These are phyloP conservation scores for Zaprionus kolodkinae DNA, from an alignment of 1,140 invertebrate genomes.

Conservation along the genomic window DNA sequence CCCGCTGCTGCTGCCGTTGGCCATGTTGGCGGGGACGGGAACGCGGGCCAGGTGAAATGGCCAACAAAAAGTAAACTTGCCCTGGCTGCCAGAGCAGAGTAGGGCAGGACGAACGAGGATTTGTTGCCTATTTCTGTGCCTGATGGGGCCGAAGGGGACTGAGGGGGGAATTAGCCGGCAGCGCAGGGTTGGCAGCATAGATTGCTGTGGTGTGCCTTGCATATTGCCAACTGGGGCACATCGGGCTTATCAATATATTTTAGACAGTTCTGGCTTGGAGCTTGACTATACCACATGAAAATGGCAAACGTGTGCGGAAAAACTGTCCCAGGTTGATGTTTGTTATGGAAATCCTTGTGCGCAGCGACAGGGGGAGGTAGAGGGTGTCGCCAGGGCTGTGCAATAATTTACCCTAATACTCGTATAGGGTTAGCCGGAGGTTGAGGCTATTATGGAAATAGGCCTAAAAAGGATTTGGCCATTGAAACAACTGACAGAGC, in stretches of 20 bases:
- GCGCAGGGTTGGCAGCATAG: background rate
- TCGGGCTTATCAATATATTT: constrained; percentile 56
- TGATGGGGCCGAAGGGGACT: background rate
- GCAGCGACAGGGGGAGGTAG: background rate
- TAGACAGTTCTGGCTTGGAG: constrained; percentile 23
- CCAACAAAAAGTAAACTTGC: constrained; percentile 42
- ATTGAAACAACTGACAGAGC: constrained; percentile 13
- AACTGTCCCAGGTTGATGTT: constrained; percentile 70
- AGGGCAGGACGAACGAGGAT: constrained; percentile 24
- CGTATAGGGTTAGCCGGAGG: constrained; percentile 2
- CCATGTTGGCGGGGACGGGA: constrained; percentile 1
- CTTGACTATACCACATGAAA: constrained; percentile 21
- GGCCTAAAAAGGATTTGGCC: constrained; percentile 43
- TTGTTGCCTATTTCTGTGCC: constrained; percentile 17
- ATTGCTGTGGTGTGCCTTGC: constrained; percentile 23
- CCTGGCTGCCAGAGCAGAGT: background rate
- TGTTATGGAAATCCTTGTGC: constrained; percentile 65
- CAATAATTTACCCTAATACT: constrained; percentile 58
- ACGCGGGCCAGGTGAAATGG: constrained; percentile 51
- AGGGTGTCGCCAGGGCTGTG: background rate
- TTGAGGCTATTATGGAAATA: constrained; percentile 58
- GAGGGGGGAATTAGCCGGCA: background rate
- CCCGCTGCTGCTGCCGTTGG: constrained; percentile 2
- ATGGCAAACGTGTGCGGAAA: constrained; percentile 39
- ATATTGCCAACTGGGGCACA: constrained; percentile 50